These are phyloP conservation scores for Heteractis magnifica DNA, from an alignment of 92 coral and sea anemone genomes.

Conservation along the genomic window DNA sequence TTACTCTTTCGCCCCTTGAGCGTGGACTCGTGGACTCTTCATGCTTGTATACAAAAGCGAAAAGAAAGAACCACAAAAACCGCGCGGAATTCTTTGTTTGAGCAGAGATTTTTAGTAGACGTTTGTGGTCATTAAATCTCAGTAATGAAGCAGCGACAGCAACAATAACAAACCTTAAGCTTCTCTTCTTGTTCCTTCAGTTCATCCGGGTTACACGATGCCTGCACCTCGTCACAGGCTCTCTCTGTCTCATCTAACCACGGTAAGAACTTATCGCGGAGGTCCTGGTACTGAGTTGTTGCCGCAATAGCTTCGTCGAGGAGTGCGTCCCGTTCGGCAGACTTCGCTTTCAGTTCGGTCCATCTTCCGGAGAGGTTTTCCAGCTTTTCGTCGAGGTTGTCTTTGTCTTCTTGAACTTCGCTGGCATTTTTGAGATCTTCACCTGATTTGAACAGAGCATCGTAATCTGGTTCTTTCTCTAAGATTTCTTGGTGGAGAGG, in stretches of 20 bases:
- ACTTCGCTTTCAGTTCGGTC: conserved; percentile 71
- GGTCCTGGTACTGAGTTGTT: conserved; percentile 71
- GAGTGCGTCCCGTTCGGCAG: conserved; percentile 59
- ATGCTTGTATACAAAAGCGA: too few relatives aligned
- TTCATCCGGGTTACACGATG: conserved; percentile 68
- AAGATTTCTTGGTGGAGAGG: conserved; percentile 76
- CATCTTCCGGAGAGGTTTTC: conserved; percentile 73
- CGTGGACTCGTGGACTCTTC: too few relatives aligned
- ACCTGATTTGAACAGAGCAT: conserved; percentile 61
- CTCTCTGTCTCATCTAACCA: conserved; percentile 82
- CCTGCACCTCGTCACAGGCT: conserved; percentile 58
- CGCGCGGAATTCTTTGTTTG: too few relatives aligned
- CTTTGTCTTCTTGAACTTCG: conserved; percentile 66
- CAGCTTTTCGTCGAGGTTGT: conserved; percentile 75
- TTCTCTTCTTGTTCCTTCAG: conserved; percentile 70
- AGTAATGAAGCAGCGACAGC: not conserved
- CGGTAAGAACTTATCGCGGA: conserved; percentile 63
- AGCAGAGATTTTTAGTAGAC: too few relatives aligned
- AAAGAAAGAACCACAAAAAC: too few relatives aligned
- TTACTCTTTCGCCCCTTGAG: too few relatives aligned
- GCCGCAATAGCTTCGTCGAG: conserved; percentile 77
- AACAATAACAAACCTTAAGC: conserved; percentile 55
- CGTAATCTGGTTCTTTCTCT: conserved; percentile 67
- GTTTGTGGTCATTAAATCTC: too few relatives aligned
- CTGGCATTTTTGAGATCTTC: conserved; percentile 68